Percentiles rank a stretch among this genome's conserved stretches.
These are phyloP conservation scores for Halichoerus grypus DNA, from an alignment of 2,113 vertebrate genomes.

Conservation along the genomic window DNA sequence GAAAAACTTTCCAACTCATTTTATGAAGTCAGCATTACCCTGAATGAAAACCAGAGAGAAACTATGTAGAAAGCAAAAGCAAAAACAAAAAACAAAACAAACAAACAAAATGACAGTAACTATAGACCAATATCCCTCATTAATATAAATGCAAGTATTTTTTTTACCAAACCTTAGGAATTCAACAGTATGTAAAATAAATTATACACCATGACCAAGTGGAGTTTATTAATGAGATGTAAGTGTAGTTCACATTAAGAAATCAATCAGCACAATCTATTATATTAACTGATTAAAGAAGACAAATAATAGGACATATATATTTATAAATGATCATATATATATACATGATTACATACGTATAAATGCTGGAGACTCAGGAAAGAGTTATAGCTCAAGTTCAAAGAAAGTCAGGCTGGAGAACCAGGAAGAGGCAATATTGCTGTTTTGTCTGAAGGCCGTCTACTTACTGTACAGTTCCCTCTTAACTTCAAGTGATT, in stretches of 20 bases:
- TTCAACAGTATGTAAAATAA: not conserved
- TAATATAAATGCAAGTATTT: not conserved
- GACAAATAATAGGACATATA: not conserved
- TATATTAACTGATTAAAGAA: not conserved
- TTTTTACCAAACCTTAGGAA: not conserved
- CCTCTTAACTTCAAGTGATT: not conserved
- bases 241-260: not conserved
- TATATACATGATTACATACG: not conserved
- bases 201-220: not conserved
- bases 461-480: not conserved
- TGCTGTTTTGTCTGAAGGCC: not conserved
- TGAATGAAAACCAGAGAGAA: not conserved
- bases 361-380: not conserved
- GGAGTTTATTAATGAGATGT: not conserved
- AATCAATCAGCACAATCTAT: not conserved
- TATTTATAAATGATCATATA: not conserved
- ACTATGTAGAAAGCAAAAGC: not conserved
- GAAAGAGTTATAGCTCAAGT: not conserved
- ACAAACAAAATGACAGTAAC: not conserved
- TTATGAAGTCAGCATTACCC: not conserved
- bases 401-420: not conserved
- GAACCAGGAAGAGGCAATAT: not conserved
- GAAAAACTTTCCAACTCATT: not conserved
- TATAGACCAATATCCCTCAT: not conserved
- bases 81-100: not conserved